phyloP scores from a whole-genome alignment of 2,888 invertebrate genomes.

The Agapostemon virescens region DNA sequence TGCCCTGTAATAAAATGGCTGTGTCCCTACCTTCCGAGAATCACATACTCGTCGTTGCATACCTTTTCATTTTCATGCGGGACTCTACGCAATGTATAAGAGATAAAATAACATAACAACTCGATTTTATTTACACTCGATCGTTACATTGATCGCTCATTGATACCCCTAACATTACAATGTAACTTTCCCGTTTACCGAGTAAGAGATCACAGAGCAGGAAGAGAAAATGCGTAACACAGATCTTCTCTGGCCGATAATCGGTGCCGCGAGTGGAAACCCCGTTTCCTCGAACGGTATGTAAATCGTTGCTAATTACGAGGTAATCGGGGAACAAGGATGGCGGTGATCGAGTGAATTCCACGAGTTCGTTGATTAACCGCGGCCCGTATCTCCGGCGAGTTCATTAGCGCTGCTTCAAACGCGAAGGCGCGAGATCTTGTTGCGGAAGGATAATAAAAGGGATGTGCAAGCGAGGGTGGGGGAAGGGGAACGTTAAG shows the following conservation, averaged over 20 bases:
- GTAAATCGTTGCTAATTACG: constrained; percentile 43
- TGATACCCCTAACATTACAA: too few relatives aligned
- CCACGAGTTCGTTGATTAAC: constrained; percentile 44
- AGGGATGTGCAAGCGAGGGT: constrained; percentile 34
- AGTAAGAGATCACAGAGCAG: too few relatives aligned
- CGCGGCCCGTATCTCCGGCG: constrained; percentile 33
- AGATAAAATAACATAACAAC: too few relatives aligned
- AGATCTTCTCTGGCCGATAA: constrained; percentile 1
- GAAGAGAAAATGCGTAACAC: neutral
- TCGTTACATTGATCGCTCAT: too few relatives aligned
- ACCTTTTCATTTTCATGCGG: too few relatives aligned
- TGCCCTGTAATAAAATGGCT: too few relatives aligned
- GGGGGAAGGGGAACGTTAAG: neutral
- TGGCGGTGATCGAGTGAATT: constrained; percentile 32
- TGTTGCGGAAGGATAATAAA: constrained; percentile 49
- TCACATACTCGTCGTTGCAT: too few relatives aligned
- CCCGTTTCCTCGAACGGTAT: constrained; percentile 19
- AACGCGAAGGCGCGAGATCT: constrained; percentile 8
- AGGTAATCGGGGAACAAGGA: constrained; percentile 25
- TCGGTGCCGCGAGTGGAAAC: neutral
- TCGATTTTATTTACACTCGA: too few relatives aligned
- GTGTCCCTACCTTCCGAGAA: too few relatives aligned
- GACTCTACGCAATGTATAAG: too few relatives aligned
- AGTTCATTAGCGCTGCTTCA: constrained; percentile 36
- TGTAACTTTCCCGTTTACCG: neutral